A percentile compares a stretch with the other conserved stretches of the same genome.
phyloP scores from a whole-genome alignment of 2,113 vertebrate species.

The Lophochroa leadbeateri region DNA sequence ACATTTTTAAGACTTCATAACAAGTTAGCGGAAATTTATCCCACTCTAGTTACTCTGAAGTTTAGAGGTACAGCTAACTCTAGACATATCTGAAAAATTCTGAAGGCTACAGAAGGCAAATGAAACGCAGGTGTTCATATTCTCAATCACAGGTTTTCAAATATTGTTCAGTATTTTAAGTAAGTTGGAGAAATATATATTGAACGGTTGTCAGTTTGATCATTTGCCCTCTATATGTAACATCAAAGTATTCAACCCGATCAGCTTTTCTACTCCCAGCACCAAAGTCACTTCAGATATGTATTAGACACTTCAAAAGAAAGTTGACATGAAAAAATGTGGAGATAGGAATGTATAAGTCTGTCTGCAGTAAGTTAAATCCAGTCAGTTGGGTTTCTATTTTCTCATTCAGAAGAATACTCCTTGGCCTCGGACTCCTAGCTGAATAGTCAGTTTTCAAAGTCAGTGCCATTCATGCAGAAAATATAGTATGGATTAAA shows the following conservation, averaged over 20 bases:
- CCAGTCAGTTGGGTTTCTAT: not conserved
- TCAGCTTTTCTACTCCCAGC: not conserved
- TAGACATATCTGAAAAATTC: not conserved
- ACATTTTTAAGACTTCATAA: not conserved
- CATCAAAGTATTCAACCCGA: not conserved
- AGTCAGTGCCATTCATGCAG: not conserved
- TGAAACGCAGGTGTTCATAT: not conserved
- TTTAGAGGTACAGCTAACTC: not conserved
- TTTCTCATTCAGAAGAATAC: not conserved
- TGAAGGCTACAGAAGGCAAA: not conserved
- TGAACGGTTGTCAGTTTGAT: not conserved
- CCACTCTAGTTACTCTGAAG: not conserved
- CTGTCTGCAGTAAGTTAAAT: not conserved
- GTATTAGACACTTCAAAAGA: not conserved
- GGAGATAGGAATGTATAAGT: not conserved
- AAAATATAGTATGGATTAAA: not conserved
- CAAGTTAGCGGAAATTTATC: not conserved
- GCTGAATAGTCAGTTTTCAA: not conserved
- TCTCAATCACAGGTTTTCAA: not conserved
- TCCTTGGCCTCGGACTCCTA: accelerated
- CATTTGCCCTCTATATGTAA: not conserved
- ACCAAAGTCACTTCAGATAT: not conserved
- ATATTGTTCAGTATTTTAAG: not conserved
- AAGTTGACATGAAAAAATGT: not conserved
- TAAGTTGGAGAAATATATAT: not conserved